Percentiles rank a stretch among this genome's conserved stretches.
Evolutionary conservation across 2,797 vertebrate species (phyloP).

Genomic region (Sebastes nivosus): DNA sequence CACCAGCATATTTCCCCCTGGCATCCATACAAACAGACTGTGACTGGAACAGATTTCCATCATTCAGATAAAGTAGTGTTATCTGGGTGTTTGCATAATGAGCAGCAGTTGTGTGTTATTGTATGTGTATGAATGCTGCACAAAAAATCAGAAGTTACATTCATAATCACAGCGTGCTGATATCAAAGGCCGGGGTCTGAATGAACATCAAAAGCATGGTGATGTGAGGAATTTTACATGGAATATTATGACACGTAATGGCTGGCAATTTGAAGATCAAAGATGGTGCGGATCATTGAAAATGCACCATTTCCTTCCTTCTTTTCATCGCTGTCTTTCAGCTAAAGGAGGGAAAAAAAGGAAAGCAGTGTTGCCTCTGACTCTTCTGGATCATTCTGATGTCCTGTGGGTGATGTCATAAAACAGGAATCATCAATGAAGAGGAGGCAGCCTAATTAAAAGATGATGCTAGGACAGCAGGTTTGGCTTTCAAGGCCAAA

Average conservation of each 20-base stretch:
- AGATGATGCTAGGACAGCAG: conserved; percentile 45
- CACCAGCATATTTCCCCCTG: conserved; percentile 56
- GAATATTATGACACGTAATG: conserved; percentile 57
- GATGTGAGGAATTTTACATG: conserved; percentile 57
- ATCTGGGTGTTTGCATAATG: conserved; percentile 44
- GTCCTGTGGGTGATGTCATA: conserved; percentile 34
- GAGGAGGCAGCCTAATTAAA: conserved; percentile 52
- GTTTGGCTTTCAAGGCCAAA: conserved; percentile 57
- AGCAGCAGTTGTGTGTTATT: conserved; percentile 11
- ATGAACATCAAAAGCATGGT: conserved; percentile 51
- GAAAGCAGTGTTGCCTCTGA: conserved; percentile 14
- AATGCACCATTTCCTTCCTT: conserved; percentile 42
- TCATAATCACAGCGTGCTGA: conserved; percentile 29
- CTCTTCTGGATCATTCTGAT: conserved; percentile 37
- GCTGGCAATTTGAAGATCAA: conserved; percentile 72
- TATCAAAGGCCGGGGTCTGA: conserved; percentile 41
- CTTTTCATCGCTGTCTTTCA: conserved; percentile 9
- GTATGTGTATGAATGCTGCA: conserved; percentile 16
- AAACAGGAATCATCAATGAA: conserved; percentile 33
- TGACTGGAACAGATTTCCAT: conserved; percentile 39
- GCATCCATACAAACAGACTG: conserved; percentile 41
- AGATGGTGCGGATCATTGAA: conserved; percentile 49
- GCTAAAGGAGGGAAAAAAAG: background rate
- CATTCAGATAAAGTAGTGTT: conserved; percentile 36
- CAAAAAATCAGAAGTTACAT: conserved; percentile 24